Conservation (phyloP, 1,140 invertebrate genomes). For the Drosophila triauraria region DNA sequence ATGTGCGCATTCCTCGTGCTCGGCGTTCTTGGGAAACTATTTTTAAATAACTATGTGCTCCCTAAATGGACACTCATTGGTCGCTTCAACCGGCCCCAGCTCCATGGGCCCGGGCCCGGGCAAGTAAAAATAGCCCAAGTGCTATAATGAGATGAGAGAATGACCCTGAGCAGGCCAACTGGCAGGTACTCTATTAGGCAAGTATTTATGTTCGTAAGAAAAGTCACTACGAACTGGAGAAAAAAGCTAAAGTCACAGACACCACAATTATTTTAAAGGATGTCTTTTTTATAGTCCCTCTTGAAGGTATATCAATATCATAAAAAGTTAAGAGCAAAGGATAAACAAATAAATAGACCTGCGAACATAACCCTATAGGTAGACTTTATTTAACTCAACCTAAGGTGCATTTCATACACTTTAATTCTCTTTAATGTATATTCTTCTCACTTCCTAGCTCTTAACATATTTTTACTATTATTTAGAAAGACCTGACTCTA, state of each 20-base stretch:
- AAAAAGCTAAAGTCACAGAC: too few species aligned
- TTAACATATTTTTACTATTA: background rate
- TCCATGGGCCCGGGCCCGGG: constrained; percentile 1
- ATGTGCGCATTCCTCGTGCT: constrained; percentile 31
- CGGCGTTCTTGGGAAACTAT: constrained; percentile 44
- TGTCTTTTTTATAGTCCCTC: too few species aligned
- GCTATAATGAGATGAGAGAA: constrained; percentile 21
- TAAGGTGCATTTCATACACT: too few species aligned
- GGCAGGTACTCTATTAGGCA: background rate
- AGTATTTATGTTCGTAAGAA: too few species aligned
- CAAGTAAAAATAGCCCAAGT: constrained; percentile 61
- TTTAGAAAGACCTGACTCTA: background rate
- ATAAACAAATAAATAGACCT: too few species aligned
- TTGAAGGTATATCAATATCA: too few species aligned
- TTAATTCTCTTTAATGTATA: background rate
- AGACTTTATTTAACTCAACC: background rate
- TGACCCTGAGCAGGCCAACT: background rate
- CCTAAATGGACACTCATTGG: constrained; percentile 69
- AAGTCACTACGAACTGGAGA: too few species aligned
- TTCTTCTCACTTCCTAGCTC: too few species aligned
- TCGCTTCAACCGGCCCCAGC: background rate
- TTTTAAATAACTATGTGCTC: constrained; percentile 61
- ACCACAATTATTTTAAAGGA: too few species aligned
- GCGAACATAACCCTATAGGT: too few species aligned
- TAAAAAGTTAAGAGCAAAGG: too few species aligned